Evolutionary conservation across 2,888 invertebrate genomes (phyloP).

Genomic region (Cephus pygmeus): DNA sequence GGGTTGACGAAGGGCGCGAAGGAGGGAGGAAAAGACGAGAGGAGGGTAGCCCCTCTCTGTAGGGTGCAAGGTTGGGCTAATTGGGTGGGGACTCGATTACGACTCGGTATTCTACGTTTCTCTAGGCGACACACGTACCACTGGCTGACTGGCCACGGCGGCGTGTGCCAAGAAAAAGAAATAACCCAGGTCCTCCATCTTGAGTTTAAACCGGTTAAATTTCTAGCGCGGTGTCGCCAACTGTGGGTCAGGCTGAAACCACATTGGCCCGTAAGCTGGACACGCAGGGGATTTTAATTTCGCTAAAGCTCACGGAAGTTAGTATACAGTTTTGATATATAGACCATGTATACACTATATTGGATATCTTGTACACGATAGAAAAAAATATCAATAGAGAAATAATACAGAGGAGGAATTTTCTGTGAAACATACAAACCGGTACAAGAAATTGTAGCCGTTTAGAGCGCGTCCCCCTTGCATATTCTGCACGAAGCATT

Average conservation of each 20-base stretch:
- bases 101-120: conserved; percentile 46
- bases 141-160: conserved; percentile 29
- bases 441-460: background rate
- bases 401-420: background rate
- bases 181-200: background rate
- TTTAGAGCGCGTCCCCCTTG: background rate
- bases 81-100: conserved; percentile 61
- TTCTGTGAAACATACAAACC: background rate
- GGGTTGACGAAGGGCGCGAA: background rate
- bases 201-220: background rate
- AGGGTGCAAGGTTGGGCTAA: conserved; percentile 52
- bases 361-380: background rate
- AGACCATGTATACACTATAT: background rate
- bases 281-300: background rate
- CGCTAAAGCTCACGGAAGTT: background rate
- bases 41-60: background rate
- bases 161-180: conserved; percentile 10
- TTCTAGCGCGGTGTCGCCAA: background rate
- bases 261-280: background rate
- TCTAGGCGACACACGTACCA: conserved; percentile 54
- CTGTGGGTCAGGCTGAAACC: background rate
- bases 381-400: background rate
- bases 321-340: background rate
- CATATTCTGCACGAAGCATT: background rate
- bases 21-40: background rate